Percentiles rank a stretch among this genome's conserved stretches.
Conservation (phyloP, 2,797 vertebrate species). For the Poecile montanus region DNA sequence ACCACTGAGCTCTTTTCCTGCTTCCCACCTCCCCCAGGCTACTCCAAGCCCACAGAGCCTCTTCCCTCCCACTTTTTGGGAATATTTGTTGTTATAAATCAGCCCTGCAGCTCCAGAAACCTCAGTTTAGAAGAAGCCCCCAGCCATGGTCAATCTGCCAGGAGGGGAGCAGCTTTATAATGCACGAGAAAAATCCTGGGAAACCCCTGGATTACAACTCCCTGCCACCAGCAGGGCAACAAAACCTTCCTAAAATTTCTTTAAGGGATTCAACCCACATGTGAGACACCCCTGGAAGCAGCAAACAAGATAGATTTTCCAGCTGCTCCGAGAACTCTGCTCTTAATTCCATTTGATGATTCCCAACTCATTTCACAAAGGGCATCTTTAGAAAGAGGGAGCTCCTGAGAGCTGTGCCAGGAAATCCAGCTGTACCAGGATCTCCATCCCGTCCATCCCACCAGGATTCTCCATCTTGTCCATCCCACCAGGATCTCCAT, state of each 20-base stretch:
- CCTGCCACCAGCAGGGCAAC: not conserved
- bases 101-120: not conserved
- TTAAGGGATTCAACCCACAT: not conserved
- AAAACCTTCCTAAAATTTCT: not conserved
- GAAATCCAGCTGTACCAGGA: not conserved
- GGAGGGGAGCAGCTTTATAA: not conserved
- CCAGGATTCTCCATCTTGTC: fast-evolving
- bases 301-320: not conserved
- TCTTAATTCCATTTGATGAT: not conserved
- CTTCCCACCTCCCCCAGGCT: not conserved
- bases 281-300: not conserved
- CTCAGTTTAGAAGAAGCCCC: not conserved
- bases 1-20: fast-evolving
- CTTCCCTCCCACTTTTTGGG: not conserved
- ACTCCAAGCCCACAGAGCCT: not conserved
- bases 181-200: not conserved
- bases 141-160: not conserved
- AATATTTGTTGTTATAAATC: not conserved
- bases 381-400: not conserved
- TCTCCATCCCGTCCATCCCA: not conserved
- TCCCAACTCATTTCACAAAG: not conserved
- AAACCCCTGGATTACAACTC: not conserved
- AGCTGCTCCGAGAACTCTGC: not conserved
- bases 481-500: not conserved
- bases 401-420: not conserved